Base-by-base conservation (phyloP, 2,113 vertebrate species). In the Corynorhinus townsendii region DNA sequence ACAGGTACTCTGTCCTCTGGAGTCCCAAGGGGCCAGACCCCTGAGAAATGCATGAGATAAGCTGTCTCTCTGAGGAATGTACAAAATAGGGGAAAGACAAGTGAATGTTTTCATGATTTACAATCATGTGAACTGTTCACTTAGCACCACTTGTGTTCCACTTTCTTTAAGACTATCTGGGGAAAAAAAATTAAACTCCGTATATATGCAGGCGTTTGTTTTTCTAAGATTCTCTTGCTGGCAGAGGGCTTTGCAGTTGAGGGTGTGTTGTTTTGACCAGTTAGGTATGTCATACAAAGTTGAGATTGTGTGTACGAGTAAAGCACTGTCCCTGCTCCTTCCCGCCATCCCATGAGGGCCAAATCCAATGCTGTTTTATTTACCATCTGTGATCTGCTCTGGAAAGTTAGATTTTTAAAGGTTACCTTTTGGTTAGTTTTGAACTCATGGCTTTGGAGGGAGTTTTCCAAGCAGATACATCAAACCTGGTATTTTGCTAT, bases 1-100 rank as follows among this genome's bases (percentile, higher is more conserved):
- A 28, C 95, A 97, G 97, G 97, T 97, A 97, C 54, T 62, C 9
- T n/a, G 47, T 45, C 73, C 88, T 75, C 47, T 4, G 0, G 33
- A 20, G 30, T 73, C 47, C 45, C 35, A 15, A 33, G 2, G 59
- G 49, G 64, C 17, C 69, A 72, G 59, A n/a, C 20, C 38, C 40
- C 86, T 47, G 85, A 52, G 35, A 45, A 68, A 45, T 5, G 22
- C 0, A 1, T 6, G 82, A 45, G 73, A 82, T 26, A 26, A 64
- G 54, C 11, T 33, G 7, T 28, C 28, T 90, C 15, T 76, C 30
- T 5, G 30, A 71, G 66, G 47, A 75, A 54, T 11, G 11, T 12
- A 22, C 4, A 15, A 33, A 35, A 30, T 14, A 38, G 40, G 72
- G 49, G 59, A 56, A 62, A 68, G 40, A 54, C 30, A 71, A 45